phyloP scores from a whole-genome alignment of 2,113 vertebrate genomes.

The Addax nasomaculatus region DNA sequence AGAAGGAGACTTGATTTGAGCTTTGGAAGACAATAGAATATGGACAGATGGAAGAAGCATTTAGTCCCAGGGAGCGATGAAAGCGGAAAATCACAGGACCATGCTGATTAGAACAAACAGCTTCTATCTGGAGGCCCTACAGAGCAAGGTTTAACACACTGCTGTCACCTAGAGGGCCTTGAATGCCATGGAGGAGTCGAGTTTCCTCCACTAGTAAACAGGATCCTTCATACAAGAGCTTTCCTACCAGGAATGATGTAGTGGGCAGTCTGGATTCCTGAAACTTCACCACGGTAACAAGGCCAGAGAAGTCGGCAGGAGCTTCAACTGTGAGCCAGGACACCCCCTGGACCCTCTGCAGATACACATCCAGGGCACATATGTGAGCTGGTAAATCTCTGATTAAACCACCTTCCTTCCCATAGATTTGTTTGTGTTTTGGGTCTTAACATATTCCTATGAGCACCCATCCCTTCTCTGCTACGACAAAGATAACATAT shows the following conservation, averaged over 20 bases:
- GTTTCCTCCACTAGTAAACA: background rate
- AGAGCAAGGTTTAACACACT: background rate
- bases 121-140: background rate
- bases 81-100: background rate
- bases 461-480: background rate
- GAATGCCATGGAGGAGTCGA: accelerated
- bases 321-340: background rate
- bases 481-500: background rate
- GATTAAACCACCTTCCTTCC: background rate
- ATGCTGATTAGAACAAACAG: background rate
- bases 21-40: background rate
- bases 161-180: background rate
- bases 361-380: background rate
- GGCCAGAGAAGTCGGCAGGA: background rate
- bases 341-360: too few relatives aligned
- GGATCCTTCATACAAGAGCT: background rate
- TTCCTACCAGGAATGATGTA: background rate
- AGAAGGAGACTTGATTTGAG: background rate
- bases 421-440: background rate
- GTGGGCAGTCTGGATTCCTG: background rate
- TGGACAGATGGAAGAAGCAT: background rate
- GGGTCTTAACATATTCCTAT: background rate
- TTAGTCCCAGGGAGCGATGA: background rate
- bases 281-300: background rate
- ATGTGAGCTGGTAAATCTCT: background rate